phyloP scores from a whole-genome alignment of 2,888 invertebrate species.

The Diadegma fenestrale region DNA sequence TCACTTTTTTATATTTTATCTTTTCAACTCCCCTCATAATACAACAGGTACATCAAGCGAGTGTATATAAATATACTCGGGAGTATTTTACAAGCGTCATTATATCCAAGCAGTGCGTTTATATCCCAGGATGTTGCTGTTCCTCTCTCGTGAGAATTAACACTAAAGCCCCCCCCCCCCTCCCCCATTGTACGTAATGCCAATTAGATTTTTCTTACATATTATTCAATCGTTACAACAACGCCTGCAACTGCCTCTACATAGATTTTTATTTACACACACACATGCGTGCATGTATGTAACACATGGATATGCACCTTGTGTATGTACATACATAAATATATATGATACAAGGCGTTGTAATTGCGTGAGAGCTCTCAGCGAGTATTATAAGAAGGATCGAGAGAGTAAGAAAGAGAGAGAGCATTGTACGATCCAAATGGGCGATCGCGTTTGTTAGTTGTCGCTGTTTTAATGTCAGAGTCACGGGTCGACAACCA shows the following conservation, averaged over 20 bases:
- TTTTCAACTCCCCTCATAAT: background rate
- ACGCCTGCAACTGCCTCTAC: constrained; percentile 21
- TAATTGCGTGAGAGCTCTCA: constrained; percentile 62
- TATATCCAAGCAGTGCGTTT: constrained; percentile 52
- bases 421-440: constrained; percentile 33
- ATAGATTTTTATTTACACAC: constrained; percentile 1
- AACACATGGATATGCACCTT: background rate
- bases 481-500: constrained; percentile 56
- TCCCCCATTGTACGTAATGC: constrained; percentile 62
- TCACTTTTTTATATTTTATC: background rate
- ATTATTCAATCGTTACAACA: constrained; percentile 57
- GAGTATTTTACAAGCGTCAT: constrained; percentile 56
- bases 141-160: constrained; percentile 65
- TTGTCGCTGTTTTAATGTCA: constrained; percentile 64
- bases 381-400: constrained; percentile 26
- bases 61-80: constrained; percentile 6
- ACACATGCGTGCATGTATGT: background rate
- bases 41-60: constrained; percentile 6
- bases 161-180: constrained; percentile 55
- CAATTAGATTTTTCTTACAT: constrained; percentile 65
- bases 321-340: constrained; percentile 37
- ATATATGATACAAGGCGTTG: constrained; percentile 45
- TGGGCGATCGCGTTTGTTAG: constrained; percentile 53
- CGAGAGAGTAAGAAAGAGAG: constrained; percentile 13
- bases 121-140: constrained; percentile 65